Percentiles rank a stretch among this genome's conserved stretches.
Conservation (phyloP, 2,113 vertebrate species). For the Aegotheles bennettii region DNA sequence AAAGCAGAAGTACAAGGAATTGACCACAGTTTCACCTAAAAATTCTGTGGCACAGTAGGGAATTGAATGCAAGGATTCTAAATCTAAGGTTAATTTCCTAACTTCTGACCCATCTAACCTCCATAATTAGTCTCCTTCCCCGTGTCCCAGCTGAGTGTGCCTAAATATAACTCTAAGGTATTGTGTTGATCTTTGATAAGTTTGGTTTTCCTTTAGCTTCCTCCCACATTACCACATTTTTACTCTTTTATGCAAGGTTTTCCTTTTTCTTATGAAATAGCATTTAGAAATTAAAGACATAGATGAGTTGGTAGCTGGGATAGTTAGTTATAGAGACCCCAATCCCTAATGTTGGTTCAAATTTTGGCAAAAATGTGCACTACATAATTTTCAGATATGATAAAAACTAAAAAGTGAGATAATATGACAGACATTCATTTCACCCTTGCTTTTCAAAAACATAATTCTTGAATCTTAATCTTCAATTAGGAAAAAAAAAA, state of each 20-base stretch:
- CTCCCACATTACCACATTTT: neutral
- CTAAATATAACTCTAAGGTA: neutral
- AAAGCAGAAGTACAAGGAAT: neutral
- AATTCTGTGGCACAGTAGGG: neutral
- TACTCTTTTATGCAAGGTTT: neutral
- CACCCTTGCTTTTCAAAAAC: neutral
- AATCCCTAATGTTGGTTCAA: neutral
- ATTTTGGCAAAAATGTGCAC: neutral
- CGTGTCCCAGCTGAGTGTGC: neutral
- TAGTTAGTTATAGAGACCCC: accelerated
- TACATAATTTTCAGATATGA: neutral
- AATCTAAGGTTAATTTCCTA: slow-evolving; percentile 22
- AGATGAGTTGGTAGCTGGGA: neutral
- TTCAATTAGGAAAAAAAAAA: neutral
- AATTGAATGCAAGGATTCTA: neutral
- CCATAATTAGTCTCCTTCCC: neutral
- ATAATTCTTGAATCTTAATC: neutral
- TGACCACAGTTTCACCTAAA: neutral
- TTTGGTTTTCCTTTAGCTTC: neutral
- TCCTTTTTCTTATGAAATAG: neutral
- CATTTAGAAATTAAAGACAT: neutral
- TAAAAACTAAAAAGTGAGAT: neutral
- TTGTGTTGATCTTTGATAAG: neutral
- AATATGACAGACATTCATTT: neutral
- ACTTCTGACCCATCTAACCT: neutral